Evolutionary conservation across 2,888 invertebrate genomes (phyloP).

Genomic region (Mythimna lalbum): DNA sequence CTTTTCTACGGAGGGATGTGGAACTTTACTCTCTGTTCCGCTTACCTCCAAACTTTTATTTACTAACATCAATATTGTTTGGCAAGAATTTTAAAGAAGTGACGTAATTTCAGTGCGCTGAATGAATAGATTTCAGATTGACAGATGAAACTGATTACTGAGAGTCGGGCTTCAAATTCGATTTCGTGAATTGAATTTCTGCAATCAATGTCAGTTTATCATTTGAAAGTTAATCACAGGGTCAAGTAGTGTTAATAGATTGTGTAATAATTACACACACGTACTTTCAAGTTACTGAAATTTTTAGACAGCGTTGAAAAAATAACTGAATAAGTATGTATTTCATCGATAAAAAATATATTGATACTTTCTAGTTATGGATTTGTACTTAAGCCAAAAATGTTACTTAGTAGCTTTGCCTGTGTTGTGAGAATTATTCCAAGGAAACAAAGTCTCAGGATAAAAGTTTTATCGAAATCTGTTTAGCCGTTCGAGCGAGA

Average conservation of each 20-base stretch:
- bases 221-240: slow-evolving; percentile 43
- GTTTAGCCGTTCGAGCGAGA: no score
- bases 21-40: no score
- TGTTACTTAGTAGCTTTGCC: no score
- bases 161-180: slow-evolving; percentile 41
- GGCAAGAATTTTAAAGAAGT: slow-evolving; percentile 16
- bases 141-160: slow-evolving; percentile 49
- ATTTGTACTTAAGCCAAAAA: neutral
- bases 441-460: no score
- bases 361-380: neutral
- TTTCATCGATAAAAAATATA: neutral
- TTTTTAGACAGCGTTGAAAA: neutral
- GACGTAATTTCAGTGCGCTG: slow-evolving; percentile 51
- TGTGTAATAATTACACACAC: neutral
- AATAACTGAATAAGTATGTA: neutral
- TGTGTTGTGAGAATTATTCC: no score
- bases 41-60: no score
- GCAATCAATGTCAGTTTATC: slow-evolving; percentile 13
- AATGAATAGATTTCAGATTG: slow-evolving; percentile 39
- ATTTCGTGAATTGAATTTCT: slow-evolving; percentile 32
- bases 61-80: slow-evolving; percentile 7
- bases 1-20: no score
- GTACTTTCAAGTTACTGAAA: neutral
- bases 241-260: slow-evolving; percentile 7
- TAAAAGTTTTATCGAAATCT: no score